These are phyloP conservation scores for Passer domesticus DNA, from an alignment of 2,113 vertebrate species.

Conservation along the genomic window DNA sequence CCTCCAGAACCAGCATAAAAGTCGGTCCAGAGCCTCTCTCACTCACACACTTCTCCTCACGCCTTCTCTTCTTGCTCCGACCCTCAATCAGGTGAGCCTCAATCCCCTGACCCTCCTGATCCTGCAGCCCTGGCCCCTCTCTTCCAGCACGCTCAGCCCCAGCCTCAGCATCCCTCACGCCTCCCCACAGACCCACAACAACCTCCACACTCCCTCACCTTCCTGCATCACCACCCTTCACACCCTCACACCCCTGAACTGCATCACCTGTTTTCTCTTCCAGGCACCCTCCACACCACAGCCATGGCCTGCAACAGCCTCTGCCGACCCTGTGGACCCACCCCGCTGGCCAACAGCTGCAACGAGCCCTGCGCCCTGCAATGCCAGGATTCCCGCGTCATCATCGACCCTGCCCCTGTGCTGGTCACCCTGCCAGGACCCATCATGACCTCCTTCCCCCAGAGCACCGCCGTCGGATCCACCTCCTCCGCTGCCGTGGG, in stretches of 20 bases:
- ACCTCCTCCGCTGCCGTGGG: neutral
- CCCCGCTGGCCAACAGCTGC: neutral
- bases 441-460: neutral
- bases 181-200: neutral
- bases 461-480: neutral
- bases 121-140: neutral
- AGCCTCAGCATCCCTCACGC: neutral
- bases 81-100: neutral
- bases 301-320: neutral
- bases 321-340: neutral
- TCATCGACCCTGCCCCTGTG: neutral
- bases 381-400: neutral
- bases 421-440: neutral
- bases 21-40: accelerated
- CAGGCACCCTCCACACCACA: neutral
- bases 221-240: no score
- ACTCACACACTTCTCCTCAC: neutral
- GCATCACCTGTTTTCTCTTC: neutral
- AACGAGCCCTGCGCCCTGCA: neutral
- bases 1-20: neutral
- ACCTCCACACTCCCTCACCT: neutral
- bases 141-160: neutral
- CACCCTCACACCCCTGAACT: no score
- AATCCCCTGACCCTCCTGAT: neutral
- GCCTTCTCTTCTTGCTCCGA: neutral